Conservation (phyloP, 2,113 vertebrate species). For the Ursus arctos region DNA sequence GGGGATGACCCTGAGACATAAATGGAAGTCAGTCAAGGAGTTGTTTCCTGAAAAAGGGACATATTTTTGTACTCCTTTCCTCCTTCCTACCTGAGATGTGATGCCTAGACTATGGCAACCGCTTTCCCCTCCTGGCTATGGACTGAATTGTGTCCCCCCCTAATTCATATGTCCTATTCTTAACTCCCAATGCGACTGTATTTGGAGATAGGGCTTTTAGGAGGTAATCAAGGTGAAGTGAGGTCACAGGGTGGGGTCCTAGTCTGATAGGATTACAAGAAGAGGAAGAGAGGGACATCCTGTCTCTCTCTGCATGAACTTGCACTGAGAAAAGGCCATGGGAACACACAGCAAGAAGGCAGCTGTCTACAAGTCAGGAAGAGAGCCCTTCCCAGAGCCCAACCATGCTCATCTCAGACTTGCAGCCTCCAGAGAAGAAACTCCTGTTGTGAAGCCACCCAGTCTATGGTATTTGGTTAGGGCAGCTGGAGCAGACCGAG, state of each 20-base stretch:
- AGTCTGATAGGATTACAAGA: background rate
- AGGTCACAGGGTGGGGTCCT: background rate
- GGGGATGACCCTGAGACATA: background rate
- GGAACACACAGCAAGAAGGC: background rate
- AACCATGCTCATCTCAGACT: background rate
- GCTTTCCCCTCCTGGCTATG: too few relatives aligned
- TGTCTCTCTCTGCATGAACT: background rate
- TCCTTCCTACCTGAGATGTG: background rate
- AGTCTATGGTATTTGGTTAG: background rate
- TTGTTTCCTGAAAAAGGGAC: background rate
- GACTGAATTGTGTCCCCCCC: background rate
- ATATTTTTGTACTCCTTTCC: background rate
- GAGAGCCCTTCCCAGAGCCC: background rate
- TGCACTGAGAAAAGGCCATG: background rate
- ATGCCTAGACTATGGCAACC: too few relatives aligned
- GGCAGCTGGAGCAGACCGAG: rapidly evolving
- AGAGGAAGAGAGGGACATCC: background rate
- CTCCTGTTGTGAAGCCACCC: background rate
- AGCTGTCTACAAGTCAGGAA: too few relatives aligned
- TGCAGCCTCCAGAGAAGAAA: background rate
- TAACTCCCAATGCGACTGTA: background rate
- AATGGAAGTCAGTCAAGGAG: background rate
- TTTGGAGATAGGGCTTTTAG: background rate
- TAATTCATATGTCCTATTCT: background rate
- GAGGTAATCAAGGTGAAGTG: background rate